Conservation (phyloP, 2,797 vertebrate genomes). For the Neoniphon sammara region DNA sequence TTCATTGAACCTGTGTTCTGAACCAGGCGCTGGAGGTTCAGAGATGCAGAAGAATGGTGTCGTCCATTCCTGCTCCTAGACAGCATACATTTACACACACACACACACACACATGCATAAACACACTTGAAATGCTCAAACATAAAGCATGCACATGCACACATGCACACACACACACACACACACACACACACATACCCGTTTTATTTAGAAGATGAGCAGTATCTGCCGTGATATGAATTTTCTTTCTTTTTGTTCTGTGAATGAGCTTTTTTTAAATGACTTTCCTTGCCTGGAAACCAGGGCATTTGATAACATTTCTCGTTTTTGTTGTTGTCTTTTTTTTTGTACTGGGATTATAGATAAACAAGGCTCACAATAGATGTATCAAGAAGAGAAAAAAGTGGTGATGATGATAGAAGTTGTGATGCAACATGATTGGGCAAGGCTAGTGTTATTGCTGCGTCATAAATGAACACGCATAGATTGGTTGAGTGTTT, state of each 20-base stretch:
- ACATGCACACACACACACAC: conserved; percentile 68
- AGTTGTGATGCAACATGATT: conserved; percentile 36
- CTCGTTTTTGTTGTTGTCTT: conserved; percentile 70
- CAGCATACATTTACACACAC: conserved; percentile 49
- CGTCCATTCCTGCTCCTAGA: conserved; percentile 86
- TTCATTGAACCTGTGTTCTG: conserved; percentile 89
- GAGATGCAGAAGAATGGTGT: conserved; percentile 92
- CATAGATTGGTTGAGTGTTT: neutral
- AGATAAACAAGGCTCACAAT: conserved; percentile 73
- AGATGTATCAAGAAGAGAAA: conserved; percentile 62
- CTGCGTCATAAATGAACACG: neutral
- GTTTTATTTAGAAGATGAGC: conserved; percentile 97
- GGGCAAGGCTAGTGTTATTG: neutral
- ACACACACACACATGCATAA: conserved; percentile 19
- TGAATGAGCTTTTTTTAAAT: conserved; percentile 99
- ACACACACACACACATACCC: conserved; percentile 80
- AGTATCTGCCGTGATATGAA: conserved; percentile 99
- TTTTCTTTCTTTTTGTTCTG: conserved; percentile 99
- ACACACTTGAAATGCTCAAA: neutral
- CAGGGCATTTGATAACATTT: conserved; percentile 89
- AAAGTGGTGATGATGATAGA: conserved; percentile 74
- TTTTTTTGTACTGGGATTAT: conserved; percentile 62
- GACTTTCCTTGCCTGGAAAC: conserved; percentile 99
- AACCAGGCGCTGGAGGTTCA: conserved; percentile 84
- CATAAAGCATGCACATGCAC: conserved; percentile 23